phyloP scores from a whole-genome alignment of 37 sponge, comb jelly and placozoan species.

The Beroe ovata region DNA sequence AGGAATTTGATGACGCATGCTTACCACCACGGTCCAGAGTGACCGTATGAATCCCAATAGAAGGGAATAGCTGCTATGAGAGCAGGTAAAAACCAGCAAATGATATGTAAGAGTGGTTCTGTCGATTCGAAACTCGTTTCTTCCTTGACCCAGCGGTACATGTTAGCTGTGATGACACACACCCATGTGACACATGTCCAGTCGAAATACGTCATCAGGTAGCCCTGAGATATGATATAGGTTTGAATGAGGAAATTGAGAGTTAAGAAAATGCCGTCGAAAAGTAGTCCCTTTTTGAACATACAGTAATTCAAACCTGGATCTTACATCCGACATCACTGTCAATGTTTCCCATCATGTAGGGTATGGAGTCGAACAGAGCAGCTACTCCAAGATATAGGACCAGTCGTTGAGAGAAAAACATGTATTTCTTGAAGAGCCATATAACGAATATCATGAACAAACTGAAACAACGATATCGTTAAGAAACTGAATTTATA shows the following conservation, averaged over 20 bases:
- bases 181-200: constrained; percentile 62
- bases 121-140: constrained; percentile 50
- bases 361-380: constrained; percentile 58
- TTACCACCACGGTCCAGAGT: constrained; percentile 73
- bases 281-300: neutral
- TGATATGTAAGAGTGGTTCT: constrained; percentile 25
- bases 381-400: constrained; percentile 74
- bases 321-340: constrained; percentile 45
- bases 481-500: no score
- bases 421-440: constrained; percentile 77
- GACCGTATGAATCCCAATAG: constrained; percentile 69
- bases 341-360: constrained; percentile 64
- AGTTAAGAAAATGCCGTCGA: neutral
- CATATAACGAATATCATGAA: constrained; percentile 70
- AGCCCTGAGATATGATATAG: constrained; percentile 9
- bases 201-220: constrained; percentile 59
- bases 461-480: constrained; percentile 7
- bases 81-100: constrained; percentile 50
- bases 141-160: constrained; percentile 23
- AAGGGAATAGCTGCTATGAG: constrained; percentile 73
- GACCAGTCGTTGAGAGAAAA: constrained; percentile 78
- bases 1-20: no score
- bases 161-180: constrained; percentile 30
- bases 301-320: constrained; percentile 13
- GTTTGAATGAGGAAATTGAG: neutral